These are phyloP conservation scores for Vireo griseus DNA, from an alignment of 2,797 vertebrate genomes.

Conservation along the genomic window DNA sequence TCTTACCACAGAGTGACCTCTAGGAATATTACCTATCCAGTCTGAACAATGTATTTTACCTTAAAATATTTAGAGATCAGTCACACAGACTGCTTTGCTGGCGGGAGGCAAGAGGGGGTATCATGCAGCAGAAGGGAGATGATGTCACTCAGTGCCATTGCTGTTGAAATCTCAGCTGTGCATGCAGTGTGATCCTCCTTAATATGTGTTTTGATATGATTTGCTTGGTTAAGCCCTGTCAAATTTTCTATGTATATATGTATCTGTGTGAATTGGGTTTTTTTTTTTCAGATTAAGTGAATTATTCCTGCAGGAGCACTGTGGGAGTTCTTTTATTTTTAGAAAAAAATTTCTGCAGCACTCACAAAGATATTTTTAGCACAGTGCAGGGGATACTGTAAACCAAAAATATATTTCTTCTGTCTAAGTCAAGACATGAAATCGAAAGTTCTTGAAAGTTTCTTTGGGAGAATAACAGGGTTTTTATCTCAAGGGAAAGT, in stretches of 20 bases:
- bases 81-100: background rate
- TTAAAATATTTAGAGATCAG: background rate
- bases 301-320: background rate
- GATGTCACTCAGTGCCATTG: background rate
- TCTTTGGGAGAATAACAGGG: background rate
- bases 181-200: background rate
- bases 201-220: background rate
- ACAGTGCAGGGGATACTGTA: background rate
- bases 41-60: background rate
- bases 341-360: background rate
- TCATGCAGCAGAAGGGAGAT: background rate
- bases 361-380: slow-evolving; percentile 30
- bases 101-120: background rate
- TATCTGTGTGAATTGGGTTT: background rate
- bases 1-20: background rate
- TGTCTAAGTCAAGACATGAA: background rate
- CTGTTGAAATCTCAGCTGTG: background rate
- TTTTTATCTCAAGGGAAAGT: background rate
- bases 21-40: background rate
- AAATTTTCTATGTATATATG: background rate
- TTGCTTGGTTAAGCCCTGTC: background rate
- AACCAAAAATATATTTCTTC: background rate
- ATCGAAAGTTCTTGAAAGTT: background rate
- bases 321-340: slow-evolving; percentile 18
- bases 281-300: background rate